A percentile compares a stretch with the other conserved stretches of the same genome.
These are phyloP conservation scores for Drosophila stalkeri DNA, from an alignment of 2,888 invertebrate genomes.

Conservation along the genomic window DNA sequence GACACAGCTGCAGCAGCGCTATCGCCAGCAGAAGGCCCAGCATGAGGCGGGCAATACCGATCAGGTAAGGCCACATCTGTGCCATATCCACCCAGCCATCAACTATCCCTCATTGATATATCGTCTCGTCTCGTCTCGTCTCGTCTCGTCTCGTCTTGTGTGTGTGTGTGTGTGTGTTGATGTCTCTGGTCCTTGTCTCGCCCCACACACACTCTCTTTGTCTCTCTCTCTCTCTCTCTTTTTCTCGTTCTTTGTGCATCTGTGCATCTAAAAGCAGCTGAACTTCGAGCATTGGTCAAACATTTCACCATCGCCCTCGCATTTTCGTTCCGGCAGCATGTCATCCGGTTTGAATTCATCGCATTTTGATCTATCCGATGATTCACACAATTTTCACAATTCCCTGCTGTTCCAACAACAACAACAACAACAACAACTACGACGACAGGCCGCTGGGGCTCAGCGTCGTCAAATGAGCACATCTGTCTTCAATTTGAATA, in stretches of 20 bases:
- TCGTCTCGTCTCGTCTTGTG: neutral
- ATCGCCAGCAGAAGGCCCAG: slow-evolving; percentile 87
- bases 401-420: slow-evolving; percentile 82
- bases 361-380: slow-evolving; percentile 84
- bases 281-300: slow-evolving; percentile 85
- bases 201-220: slow-evolving; percentile 34
- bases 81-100: slow-evolving; percentile 1
- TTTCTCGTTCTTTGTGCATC: slow-evolving; percentile 58
- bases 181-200: slow-evolving; percentile 52
- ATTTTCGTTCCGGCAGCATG: slow-evolving; percentile 85
- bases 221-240: slow-evolving; percentile 34
- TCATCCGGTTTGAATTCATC: slow-evolving; percentile 85
- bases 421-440: slow-evolving; percentile 74
- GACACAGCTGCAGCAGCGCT: slow-evolving; percentile 86
- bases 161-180: slow-evolving; percentile 3
- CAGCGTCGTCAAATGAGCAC: slow-evolving; percentile 85
- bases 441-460: slow-evolving; percentile 71
- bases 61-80: slow-evolving; percentile 70
- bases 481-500: slow-evolving; percentile 87
- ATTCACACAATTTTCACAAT: slow-evolving; percentile 82
- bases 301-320: slow-evolving; percentile 85
- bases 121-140: slow-evolving; percentile 42
- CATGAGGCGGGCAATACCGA: slow-evolving; percentile 83
- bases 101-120: slow-evolving; percentile 43
- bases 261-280: slow-evolving; percentile 47